Conservation (phyloP, 2,113 vertebrate species). For the Glaucidium brasilianum region DNA sequence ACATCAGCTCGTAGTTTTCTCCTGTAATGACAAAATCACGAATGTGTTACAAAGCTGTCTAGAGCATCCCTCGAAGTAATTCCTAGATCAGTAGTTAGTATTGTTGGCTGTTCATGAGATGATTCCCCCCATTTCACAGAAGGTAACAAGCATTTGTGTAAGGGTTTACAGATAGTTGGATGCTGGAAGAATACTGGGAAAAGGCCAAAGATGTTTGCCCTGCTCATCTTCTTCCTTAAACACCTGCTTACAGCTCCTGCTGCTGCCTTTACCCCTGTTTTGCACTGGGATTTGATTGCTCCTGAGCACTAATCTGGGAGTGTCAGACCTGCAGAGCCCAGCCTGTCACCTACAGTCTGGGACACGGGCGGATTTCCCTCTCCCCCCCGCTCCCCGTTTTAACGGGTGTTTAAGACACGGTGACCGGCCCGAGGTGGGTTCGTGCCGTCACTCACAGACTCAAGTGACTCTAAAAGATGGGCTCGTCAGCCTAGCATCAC, state of each 20-base stretch:
- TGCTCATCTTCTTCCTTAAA: not conserved
- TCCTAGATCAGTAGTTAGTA: not conserved
- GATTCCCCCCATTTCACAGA: not conserved
- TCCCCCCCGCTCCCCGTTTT: fast-evolving
- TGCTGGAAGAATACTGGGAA: not conserved
- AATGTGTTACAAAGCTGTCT: not conserved
- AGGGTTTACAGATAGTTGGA: fast-evolving
- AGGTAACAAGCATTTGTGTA: not conserved
- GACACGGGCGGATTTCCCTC: not conserved
- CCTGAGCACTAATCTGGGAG: not conserved
- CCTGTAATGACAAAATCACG: conserved; percentile 8
- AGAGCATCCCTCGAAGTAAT: not conserved
- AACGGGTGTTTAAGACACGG: fast-evolving
- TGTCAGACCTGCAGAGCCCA: too few species aligned
- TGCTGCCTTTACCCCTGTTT: not conserved
- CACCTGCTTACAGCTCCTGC: not conserved
- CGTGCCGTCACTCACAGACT: not conserved
- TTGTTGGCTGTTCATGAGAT: too few species aligned
- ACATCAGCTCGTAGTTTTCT: conserved; percentile 88
- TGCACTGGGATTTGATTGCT: not conserved
- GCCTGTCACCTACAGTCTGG: not conserved
- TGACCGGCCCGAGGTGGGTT: not conserved
- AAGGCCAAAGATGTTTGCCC: fast-evolving
- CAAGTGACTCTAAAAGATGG: not conserved
- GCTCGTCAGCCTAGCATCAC: not conserved